These are phyloP conservation scores for Anoura caudifer DNA, from an alignment of 2,113 vertebrate genomes.

Conservation along the genomic window DNA sequence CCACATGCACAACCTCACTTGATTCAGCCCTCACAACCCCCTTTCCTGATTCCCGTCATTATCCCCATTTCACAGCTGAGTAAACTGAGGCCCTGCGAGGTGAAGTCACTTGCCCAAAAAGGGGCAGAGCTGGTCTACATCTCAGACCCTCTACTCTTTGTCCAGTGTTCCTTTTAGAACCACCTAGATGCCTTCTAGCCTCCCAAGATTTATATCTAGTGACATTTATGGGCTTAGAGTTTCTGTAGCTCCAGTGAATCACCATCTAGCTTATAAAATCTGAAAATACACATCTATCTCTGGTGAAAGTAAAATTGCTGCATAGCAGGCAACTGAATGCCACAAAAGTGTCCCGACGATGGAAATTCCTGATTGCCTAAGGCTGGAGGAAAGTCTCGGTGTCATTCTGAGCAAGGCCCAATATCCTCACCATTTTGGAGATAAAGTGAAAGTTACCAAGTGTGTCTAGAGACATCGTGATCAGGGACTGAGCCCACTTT, in stretches of 20 bases:
- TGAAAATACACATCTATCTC: conserved; percentile 39
- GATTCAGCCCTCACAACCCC: not conserved
- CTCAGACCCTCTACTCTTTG: not conserved
- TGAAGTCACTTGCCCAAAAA: not conserved
- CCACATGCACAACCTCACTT: not conserved
- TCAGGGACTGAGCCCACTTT: not conserved
- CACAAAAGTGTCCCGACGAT: conserved; percentile 12
- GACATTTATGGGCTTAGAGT: conserved; percentile 13
- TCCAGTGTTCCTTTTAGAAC: not conserved
- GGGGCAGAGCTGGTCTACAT: not conserved
- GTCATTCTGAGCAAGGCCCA: not conserved
- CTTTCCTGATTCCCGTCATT: not conserved
- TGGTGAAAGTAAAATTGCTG: conserved; percentile 21
- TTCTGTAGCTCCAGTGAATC: conserved; percentile 46
- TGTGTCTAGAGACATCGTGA: not conserved
- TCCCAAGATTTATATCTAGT: not conserved
- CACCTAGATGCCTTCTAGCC: not conserved
- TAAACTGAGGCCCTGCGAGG: not conserved
- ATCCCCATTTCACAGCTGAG: not conserved
- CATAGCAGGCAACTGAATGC: not conserved
- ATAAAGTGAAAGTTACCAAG: not conserved
- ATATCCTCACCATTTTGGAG: not conserved
- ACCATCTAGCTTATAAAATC: conserved; percentile 50
- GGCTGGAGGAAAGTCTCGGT: not conserved
- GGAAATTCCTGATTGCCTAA: conserved; percentile 9